phyloP scores from a whole-genome alignment of 2,113 vertebrate genomes.

The Sebastes schlegelii region DNA sequence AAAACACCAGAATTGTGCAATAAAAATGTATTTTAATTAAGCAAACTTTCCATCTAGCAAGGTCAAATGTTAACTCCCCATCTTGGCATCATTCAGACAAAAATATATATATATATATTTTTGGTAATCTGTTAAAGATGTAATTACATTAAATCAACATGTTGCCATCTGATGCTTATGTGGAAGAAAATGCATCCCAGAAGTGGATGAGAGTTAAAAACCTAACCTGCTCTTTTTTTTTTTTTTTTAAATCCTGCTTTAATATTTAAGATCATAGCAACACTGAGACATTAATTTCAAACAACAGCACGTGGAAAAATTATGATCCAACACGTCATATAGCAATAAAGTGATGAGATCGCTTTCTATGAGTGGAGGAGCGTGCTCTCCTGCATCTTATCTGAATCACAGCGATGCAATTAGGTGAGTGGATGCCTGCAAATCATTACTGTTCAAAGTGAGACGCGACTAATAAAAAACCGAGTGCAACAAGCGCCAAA shows the following conservation, averaged over 20 bases:
- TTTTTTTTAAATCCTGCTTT: neutral
- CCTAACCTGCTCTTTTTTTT: neutral
- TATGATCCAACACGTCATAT: constrained; percentile 44
- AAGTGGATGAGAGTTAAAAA: neutral
- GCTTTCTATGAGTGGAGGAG: constrained; percentile 31
- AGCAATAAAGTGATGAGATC: constrained; percentile 46
- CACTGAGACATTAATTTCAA: constrained; percentile 29
- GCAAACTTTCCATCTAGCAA: neutral
- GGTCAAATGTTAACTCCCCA: neutral
- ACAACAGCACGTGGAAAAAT: constrained; percentile 30
- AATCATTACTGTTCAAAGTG: constrained; percentile 76
- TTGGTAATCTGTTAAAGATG: neutral
- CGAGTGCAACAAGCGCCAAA: constrained; percentile 51
- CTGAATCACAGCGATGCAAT: constrained; percentile 56
- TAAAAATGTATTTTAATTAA: constrained; percentile 16
- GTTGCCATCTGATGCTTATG: neutral
- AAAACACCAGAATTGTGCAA: neutral
- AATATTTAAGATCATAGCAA: constrained; percentile 26
- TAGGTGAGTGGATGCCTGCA: constrained; percentile 72
- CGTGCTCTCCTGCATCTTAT: constrained; percentile 44
- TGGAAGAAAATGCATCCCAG: neutral
- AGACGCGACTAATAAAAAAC: constrained; percentile 67
- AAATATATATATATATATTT: too few relatives aligned
- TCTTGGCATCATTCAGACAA: neutral
- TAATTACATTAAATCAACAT: neutral